Percentiles rank a stretch among this genome's conserved stretches.
Evolutionary conservation across 2,797 vertebrate genomes (phyloP).

Genomic region (Danio kyathit): DNA sequence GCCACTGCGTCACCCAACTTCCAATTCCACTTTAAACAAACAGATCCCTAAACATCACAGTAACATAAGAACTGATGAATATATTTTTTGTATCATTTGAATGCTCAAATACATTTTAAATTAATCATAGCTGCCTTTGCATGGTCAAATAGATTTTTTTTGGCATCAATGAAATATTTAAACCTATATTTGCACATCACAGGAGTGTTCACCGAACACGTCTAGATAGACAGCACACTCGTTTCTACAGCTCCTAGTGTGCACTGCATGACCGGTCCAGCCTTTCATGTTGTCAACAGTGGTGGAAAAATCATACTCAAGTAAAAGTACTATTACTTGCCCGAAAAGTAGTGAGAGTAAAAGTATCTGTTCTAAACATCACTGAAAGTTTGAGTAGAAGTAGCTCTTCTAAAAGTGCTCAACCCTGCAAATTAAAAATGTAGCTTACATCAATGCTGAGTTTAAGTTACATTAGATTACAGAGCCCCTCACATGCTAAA

Average conservation of each 20-base stretch:
- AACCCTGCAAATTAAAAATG: too few relatives aligned
- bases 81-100: neutral
- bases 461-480: too few relatives aligned
- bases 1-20: too few relatives aligned
- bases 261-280: neutral
- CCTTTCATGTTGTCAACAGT: neutral
- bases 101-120: neutral
- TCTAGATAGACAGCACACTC: neutral
- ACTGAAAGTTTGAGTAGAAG: too few relatives aligned
- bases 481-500: too few relatives aligned
- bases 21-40: too few relatives aligned
- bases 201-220: neutral
- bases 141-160: neutral
- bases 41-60: neutral
- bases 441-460: too few relatives aligned
- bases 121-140: neutral
- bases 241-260: neutral
- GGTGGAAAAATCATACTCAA: too few relatives aligned
- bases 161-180: neutral
- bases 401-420: too few relatives aligned
- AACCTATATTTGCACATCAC: neutral
- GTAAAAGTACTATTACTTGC: too few relatives aligned
- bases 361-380: too few relatives aligned
- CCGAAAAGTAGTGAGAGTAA: too few relatives aligned
- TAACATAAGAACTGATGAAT: neutral